Conservation (phyloP, 2,888 invertebrate genomes). For the Pammene fasciana region DNA sequence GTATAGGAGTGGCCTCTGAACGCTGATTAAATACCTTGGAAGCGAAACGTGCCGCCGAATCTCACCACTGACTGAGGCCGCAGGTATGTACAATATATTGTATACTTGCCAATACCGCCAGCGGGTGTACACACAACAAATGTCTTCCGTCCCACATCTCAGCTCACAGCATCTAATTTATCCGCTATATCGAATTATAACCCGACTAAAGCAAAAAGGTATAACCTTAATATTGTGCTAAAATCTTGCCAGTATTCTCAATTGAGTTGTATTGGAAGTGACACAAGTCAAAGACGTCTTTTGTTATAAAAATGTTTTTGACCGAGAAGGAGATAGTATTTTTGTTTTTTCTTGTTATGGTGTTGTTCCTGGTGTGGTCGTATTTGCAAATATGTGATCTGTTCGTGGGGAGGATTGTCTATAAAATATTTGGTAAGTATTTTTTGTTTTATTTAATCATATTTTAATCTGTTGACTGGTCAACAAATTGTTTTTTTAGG, state of each 20-base stretch:
- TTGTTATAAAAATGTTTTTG: slow-evolving; percentile 60
- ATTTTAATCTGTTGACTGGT: neutral
- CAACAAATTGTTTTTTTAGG: too few species aligned
- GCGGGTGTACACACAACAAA: slow-evolving; percentile 21
- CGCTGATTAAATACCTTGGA: too few species aligned
- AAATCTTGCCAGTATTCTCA: neutral
- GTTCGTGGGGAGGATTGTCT: slow-evolving; percentile 61
- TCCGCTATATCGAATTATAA: slow-evolving; percentile 35
- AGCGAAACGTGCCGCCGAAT: too few species aligned
- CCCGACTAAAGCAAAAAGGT: slow-evolving; percentile 20
- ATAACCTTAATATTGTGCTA: neutral
- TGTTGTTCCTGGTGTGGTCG: slow-evolving; percentile 60
- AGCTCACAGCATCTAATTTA: slow-evolving; percentile 24
- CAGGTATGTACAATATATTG: neutral
- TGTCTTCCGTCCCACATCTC: slow-evolving; percentile 6
- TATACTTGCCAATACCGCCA: slow-evolving; percentile 11
- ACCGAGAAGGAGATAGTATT: slow-evolving; percentile 61
- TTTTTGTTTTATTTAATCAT: slow-evolving; percentile 8
- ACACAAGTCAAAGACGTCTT: slow-evolving; percentile 29
- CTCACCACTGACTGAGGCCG: too few species aligned
- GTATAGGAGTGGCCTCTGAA: too few species aligned
- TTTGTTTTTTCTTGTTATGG: slow-evolving; percentile 56
- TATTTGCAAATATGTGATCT: slow-evolving; percentile 72
- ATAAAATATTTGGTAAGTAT: slow-evolving; percentile 70
- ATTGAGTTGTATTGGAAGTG: slow-evolving; percentile 1